Conservation (phyloP, 2,888 invertebrate species). For the Agrotis ipsilon region DNA sequence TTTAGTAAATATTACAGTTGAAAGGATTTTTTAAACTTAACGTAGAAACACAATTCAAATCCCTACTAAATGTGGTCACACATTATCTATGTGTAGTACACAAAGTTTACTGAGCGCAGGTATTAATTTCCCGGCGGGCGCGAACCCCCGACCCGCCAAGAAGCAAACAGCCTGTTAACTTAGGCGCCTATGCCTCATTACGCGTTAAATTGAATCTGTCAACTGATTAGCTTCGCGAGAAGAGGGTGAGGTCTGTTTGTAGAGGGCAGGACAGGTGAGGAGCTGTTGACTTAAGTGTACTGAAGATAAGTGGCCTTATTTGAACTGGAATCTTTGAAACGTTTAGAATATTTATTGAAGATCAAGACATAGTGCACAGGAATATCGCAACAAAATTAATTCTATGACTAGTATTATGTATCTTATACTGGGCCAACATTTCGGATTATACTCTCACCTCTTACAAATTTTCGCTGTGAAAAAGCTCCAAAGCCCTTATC, state of each 20-base stretch:
- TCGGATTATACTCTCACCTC: no score
- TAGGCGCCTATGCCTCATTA: conserved; percentile 61
- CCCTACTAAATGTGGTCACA: conserved; percentile 37
- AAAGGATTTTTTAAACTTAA: no score
- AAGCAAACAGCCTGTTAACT: conserved; percentile 65
- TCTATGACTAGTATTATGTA: no score
- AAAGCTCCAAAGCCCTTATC: background rate
- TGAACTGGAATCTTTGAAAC: no score
- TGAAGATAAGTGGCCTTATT: background rate
- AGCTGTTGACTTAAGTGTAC: background rate
- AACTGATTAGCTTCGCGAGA: conserved; percentile 63
- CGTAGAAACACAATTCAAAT: conserved; percentile 36
- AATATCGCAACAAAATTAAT: no score
- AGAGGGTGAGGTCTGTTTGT: conserved; percentile 39
- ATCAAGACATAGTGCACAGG: background rate
- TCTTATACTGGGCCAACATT: no score
- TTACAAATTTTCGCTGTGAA: no score
- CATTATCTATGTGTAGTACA: conserved; percentile 66
- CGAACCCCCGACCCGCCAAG: conserved; percentile 68
- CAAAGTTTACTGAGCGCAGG: conserved; percentile 74
- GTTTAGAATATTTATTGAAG: background rate
- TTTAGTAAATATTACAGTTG: no score
- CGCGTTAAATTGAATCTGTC: conserved; percentile 68
- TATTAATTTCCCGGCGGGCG: conserved; percentile 79
- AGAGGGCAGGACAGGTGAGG: conserved; percentile 23